phyloP scores from a whole-genome alignment of 2,888 invertebrate genomes.

The Drosophila melanosoma region DNA sequence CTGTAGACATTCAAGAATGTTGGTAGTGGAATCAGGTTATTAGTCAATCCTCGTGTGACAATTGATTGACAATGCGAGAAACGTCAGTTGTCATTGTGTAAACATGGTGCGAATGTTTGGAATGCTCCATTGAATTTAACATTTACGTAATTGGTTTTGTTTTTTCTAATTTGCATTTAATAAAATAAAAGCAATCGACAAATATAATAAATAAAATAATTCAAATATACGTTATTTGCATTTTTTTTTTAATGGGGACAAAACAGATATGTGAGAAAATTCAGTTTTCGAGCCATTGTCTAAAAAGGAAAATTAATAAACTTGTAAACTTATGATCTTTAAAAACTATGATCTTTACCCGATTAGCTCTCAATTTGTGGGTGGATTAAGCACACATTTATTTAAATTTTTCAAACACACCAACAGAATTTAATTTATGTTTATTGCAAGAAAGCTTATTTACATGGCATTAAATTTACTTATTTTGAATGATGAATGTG shows the following conservation, averaged over 20 bases:
- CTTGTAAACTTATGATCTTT: neutral
- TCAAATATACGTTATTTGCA: neutral
- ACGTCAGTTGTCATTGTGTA: slow-evolving; percentile 1
- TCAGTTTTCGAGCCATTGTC: neutral
- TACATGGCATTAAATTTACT: neutral
- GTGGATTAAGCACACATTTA: neutral
- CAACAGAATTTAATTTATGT: neutral
- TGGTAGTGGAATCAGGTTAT: neutral
- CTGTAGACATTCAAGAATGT: neutral
- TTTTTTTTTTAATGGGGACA: neutral
- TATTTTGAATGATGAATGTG: neutral
- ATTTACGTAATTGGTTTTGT: neutral
- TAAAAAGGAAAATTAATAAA: neutral
- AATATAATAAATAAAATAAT: too few relatives aligned
- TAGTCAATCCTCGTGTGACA: neutral
- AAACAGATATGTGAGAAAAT: neutral
- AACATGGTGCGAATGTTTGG: neutral
- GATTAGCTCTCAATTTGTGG: neutral
- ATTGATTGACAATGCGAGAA: slow-evolving; percentile 2
- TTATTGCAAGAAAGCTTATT: neutral
- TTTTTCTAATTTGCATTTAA: neutral
- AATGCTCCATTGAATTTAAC: neutral
- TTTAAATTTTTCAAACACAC: neutral
- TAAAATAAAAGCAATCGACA: neutral
- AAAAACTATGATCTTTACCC: neutral